Conservation (phyloP, 2,113 vertebrate species). For the Cinclus cinclus region DNA sequence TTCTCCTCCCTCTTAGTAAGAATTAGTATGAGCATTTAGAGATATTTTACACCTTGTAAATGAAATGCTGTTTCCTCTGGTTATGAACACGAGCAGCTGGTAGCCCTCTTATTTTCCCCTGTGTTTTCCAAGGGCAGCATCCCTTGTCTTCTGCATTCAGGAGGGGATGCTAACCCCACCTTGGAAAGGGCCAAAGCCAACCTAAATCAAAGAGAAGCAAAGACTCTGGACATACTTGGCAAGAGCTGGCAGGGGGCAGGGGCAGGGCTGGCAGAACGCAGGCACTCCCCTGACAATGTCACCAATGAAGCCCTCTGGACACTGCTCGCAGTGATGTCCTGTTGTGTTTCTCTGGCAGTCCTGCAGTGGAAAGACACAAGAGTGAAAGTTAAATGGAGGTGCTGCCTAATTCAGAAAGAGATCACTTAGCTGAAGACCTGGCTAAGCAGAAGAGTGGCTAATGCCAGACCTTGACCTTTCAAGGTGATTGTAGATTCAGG, state of each 20-base stretch:
- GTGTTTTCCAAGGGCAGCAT: not conserved
- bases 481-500: not conserved
- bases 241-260: constrained; percentile 83
- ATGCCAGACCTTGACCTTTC: not conserved
- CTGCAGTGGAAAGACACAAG: constrained; percentile 64
- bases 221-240: constrained; percentile 82
- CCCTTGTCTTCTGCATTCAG: not conserved
- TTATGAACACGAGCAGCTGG: not conserved
- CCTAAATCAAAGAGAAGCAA: not conserved
- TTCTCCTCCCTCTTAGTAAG: not conserved
- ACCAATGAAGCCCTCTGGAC: constrained; percentile 83
- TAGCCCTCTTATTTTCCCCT: not conserved
- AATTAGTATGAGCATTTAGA: not conserved
- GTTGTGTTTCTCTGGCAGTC: constrained; percentile 87
- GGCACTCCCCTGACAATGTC: constrained; percentile 59
- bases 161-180: not conserved
- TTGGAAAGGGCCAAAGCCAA: not conserved
- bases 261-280: constrained; percentile 82
- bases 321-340: constrained; percentile 89
- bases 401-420: not conserved
- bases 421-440: not conserved
- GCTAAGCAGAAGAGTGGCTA: not conserved
- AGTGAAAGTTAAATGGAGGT: not conserved
- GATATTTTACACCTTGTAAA: not conserved
- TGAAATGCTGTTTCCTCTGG: not conserved